phyloP scores from a whole-genome alignment of 1,140 invertebrate genomes.

The Eurytemora carolleeae region DNA sequence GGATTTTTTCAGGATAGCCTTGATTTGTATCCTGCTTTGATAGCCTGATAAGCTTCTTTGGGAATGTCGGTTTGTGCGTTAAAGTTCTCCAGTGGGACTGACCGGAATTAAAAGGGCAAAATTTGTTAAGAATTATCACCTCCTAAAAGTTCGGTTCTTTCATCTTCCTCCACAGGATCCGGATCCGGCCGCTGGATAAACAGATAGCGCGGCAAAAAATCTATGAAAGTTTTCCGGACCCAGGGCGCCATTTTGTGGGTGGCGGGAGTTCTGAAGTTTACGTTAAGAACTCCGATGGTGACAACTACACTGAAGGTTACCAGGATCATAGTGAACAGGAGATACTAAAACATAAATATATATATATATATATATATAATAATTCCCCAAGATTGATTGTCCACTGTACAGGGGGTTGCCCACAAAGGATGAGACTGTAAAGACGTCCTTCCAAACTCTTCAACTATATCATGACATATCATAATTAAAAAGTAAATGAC shows the following conservation, averaged over 20 bases:
- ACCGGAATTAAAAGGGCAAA: conserved; percentile 12
- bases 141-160: conserved; percentile 11
- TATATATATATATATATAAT: too few species aligned
- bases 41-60: too few species aligned
- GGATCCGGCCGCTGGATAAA: conserved; percentile 45
- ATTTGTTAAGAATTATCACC: not conserved
- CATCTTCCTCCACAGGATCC: conserved; percentile 20
- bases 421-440: too few species aligned
- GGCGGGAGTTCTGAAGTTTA: conserved; percentile 88
- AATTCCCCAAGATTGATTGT: too few species aligned
- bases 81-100: too few species aligned
- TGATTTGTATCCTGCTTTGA: too few species aligned
- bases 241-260: conserved; percentile 88
- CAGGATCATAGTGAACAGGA: conserved; percentile 97
- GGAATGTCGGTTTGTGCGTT: too few species aligned
- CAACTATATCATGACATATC: too few species aligned
- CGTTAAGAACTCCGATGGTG: conserved; percentile 91
- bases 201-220: conserved; percentile 27
- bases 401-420: too few species aligned
- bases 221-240: conserved; percentile 61
- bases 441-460: too few species aligned
- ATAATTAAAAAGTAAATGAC: too few species aligned
- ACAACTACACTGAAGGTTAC: conserved; percentile 93
- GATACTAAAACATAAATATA: conserved; percentile 35
- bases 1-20: too few species aligned